These are phyloP conservation scores for Mylabris phalerata DNA, from an alignment of 1,140 invertebrate genomes.

Conservation along the genomic window DNA sequence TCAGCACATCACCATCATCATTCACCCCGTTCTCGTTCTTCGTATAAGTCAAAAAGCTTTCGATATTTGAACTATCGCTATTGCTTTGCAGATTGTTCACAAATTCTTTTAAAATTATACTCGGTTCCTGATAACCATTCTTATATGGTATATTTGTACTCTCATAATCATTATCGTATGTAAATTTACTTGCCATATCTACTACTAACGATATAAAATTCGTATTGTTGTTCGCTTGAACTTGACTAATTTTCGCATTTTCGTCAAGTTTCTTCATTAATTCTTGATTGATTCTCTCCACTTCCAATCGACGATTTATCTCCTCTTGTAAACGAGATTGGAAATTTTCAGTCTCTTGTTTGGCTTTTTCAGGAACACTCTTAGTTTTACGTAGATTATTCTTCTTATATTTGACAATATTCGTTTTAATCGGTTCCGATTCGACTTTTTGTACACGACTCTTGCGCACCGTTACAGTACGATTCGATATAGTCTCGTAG, in stretches of 20 bases:
- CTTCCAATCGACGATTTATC: constrained; percentile 28
- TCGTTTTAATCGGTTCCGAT: constrained; percentile 26
- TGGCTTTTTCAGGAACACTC: constrained; percentile 15
- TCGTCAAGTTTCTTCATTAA: constrained; percentile 27
- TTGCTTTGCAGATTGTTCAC: constrained; percentile 18
- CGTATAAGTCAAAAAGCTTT: constrained; percentile 22
- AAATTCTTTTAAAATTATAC: constrained; percentile 28
- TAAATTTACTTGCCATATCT: no score
- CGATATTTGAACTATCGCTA: constrained; percentile 20
- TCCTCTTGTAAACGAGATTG: constrained; percentile 28
- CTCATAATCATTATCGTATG: no score
- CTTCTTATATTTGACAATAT: constrained; percentile 22
- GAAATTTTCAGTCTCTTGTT: constrained; percentile 15
- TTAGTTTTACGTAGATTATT: constrained; percentile 22
- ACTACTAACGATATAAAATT: no score
- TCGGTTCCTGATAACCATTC: constrained; percentile 7
- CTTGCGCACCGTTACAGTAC: constrained; percentile 2
- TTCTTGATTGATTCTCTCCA: constrained; percentile 30
- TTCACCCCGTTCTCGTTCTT: neutral
- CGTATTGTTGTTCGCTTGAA: no score
- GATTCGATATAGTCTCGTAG: constrained; percentile 12
- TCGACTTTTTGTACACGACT: constrained; percentile 27
- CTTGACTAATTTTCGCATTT: constrained; percentile 7
- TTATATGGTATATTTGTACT: neutral
- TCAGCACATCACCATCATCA: neutral